phyloP scores from a whole-genome alignment of 2,888 invertebrate genomes.

The Colletes collaris region DNA sequence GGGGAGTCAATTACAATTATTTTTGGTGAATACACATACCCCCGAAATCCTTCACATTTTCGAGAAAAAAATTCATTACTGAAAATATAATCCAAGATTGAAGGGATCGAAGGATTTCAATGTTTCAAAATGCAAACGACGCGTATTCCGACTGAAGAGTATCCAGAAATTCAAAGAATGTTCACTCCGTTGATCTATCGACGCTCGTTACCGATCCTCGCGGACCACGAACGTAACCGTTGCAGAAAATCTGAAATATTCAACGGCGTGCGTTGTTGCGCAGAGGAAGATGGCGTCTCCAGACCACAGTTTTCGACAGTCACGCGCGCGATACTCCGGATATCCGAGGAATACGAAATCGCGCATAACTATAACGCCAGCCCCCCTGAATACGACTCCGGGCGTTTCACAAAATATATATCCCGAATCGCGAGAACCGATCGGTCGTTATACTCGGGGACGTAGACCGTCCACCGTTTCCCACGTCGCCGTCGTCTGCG shows the following conservation, averaged over 20 bases:
- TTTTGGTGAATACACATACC: no score
- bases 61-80: no score
- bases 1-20: no score
- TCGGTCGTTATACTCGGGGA: constrained; percentile 60
- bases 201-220: neutral
- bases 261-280: constrained; percentile 28
- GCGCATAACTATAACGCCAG: constrained; percentile 16
- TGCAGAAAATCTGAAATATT: constrained; percentile 60
- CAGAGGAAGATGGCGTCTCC: constrained; percentile 14
- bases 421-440: constrained; percentile 44
- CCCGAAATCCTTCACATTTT: no score
- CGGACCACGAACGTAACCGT: neutral
- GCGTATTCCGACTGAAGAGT: no score
- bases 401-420: constrained; percentile 50
- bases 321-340: constrained; percentile 40
- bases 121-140: no score
- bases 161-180: no score
- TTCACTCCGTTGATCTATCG: neutral
- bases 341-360: constrained; percentile 54
- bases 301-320: constrained; percentile 21
- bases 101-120: no score
- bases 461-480: constrained; percentile 10
- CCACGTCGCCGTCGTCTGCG: constrained; percentile 28
- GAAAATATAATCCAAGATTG: no score
- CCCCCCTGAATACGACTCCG: neutral